Base-by-base conservation (phyloP, 2,888 invertebrate genomes). In the Amblyjoppa proteus region DNA sequence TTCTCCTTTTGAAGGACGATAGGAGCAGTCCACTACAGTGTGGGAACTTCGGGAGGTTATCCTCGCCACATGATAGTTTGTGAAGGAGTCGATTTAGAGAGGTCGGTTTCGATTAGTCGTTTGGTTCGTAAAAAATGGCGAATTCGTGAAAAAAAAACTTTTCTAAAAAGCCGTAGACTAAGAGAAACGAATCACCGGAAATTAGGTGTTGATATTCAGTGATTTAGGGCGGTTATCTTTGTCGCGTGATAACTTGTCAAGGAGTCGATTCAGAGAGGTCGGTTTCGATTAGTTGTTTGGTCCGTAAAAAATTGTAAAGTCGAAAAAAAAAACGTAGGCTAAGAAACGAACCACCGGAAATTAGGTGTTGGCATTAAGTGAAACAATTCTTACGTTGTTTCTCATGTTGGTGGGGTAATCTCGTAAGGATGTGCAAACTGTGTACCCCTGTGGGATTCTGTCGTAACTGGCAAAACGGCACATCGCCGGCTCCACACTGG, bases 1-100 rank as follows among this genome's bases (percentile, higher is more conserved):
- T 79, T 61, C 78, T 71, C 51, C 51, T 79, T 79, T 79, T 79
- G 69, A 31, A 58, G 28, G 41, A 45, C 68, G 25, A 69, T 69
- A 49, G 20, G 56, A 66, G 58, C 13, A 66, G 69, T 45, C 34
- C 49, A 41, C 20, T n/a, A 31, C 9, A 2, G 25, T 53, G 9
- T 28, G 49, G 6, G 51, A 20, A 45, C 7, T 16, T 31, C 34
- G 28, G 11, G 51, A 7, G n/a, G 28, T 71, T 6, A n/a, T 66
- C 76, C 49, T 49, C 31, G 51, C 53, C 66, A 51, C 76, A 38
- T 16, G 25, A 74, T 61, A 58, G 74, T 45, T 28, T 31, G 41
- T 9, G 41, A 58, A 13, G 31, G 28, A n/a, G 41, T 20, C n/a
- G 64, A 49, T 49, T 61, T 28, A 9, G 49, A 31, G 9, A 34